These are phyloP conservation scores for Gallinago undulata DNA, from an alignment of 2,113 vertebrate genomes.

Conservation along the genomic window DNA sequence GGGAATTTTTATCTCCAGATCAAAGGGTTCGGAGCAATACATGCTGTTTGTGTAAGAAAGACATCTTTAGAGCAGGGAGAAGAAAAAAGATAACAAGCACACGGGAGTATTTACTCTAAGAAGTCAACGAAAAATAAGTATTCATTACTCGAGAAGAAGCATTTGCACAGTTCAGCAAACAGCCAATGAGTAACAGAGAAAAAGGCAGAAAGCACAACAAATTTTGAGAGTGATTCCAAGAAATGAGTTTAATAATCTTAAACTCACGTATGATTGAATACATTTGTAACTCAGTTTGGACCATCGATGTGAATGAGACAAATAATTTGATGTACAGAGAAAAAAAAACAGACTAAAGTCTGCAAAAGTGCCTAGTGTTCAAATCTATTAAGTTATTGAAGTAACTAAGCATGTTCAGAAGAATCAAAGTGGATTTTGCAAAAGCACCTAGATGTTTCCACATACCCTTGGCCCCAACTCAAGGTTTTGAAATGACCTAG, in stretches of 20 bases:
- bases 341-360: neutral
- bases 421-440: neutral
- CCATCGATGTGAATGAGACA: neutral
- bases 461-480: neutral
- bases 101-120: neutral
- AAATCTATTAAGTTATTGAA: neutral
- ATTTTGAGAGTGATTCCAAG: neutral
- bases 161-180: constrained; percentile 34
- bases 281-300: neutral
- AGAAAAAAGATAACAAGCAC: neutral
- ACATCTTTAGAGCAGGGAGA: neutral
- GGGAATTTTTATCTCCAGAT: constrained; percentile 58
- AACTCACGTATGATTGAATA: neutral
- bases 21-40: constrained; percentile 26
- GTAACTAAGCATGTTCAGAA: neutral
- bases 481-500: neutral
- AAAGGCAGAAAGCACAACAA: neutral
- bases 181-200: neutral
- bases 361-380: neutral
- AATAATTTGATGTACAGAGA: neutral
- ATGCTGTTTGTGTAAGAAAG: constrained; percentile 33
- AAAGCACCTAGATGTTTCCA: neutral
- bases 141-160: neutral
- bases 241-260: neutral
- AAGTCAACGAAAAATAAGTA: constrained; percentile 30